A percentile compares a stretch with the other conserved stretches of the same genome.
These are phyloP conservation scores for Aphodius granarius DNA, from an alignment of 2,888 invertebrate genomes.

Conservation along the genomic window DNA sequence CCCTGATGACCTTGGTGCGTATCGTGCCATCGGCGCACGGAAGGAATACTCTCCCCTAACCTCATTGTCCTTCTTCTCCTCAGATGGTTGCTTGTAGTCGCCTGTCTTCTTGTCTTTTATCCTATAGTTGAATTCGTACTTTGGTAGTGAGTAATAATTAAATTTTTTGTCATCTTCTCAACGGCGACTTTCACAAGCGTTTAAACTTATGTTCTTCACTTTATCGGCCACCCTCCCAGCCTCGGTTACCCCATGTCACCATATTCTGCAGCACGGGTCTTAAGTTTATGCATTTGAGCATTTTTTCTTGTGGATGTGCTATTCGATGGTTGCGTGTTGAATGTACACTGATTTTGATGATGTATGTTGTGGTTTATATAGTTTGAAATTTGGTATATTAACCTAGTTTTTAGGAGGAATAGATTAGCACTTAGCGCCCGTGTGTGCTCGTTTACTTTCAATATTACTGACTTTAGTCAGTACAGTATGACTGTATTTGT, in stretches of 20 bases:
- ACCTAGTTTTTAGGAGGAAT: background rate
- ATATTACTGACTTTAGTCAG: background rate
- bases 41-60: conserved; percentile 52
- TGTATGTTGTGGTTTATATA: background rate
- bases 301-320: background rate
- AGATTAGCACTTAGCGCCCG: background rate
- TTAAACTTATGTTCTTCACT: background rate
- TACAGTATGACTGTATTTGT: too few relatives aligned
- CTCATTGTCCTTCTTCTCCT: conserved; percentile 50
- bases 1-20: conserved; percentile 39
- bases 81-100: conserved; percentile 53
- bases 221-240: conserved; percentile 1
- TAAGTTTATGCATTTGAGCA: background rate
- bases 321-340: too few relatives aligned
- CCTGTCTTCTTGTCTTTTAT: conserved; percentile 54
- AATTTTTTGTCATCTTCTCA: conserved; percentile 11
- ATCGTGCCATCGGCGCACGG: conserved; percentile 52
- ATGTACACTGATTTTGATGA: background rate
- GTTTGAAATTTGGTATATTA: background rate
- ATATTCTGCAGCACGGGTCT: too few relatives aligned
- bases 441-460: background rate
- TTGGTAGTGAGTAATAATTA: conserved; percentile 45
- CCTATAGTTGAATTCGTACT: conserved; percentile 52
- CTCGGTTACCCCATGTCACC: background rate
- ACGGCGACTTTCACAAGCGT: conserved; percentile 1